phyloP scores from a whole-genome alignment of 2,888 invertebrate species.

The Chloromyia formosa region DNA sequence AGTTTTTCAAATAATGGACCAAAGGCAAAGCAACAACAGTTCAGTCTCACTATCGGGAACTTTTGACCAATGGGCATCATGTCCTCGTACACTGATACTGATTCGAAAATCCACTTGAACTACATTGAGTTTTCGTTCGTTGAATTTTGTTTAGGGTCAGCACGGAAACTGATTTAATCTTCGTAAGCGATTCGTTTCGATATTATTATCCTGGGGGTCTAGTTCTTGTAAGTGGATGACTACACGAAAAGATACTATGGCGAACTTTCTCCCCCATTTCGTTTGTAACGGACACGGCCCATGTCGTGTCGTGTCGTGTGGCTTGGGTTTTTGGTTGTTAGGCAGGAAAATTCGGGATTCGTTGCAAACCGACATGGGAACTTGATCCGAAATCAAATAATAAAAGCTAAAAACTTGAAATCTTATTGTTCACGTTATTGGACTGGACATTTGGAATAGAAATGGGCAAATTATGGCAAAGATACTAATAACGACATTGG shows the following conservation, averaged over 20 bases:
- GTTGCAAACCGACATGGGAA: neutral
- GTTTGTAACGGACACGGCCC: no score
- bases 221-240: constrained; percentile 45
- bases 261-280: neutral
- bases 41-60: neutral
- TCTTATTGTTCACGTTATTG: constrained; percentile 54
- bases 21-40: neutral
- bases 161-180: constrained; percentile 50
- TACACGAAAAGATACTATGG: constrained; percentile 21
- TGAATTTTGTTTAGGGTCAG: constrained; percentile 45
- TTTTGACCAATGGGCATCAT: constrained; percentile 26
- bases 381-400: constrained; percentile 36
- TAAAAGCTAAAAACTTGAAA: constrained; percentile 48
- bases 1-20: constrained; percentile 40
- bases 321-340: neutral
- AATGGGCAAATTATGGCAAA: constrained; percentile 56
- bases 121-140: constrained; percentile 9
- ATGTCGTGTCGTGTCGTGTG: neutral
- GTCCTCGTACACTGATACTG: constrained; percentile 16
- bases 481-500: constrained; percentile 48
- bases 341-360: constrained; percentile 1
- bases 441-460: constrained; percentile 56
- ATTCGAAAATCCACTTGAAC: no score
- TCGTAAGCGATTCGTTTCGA: constrained; percentile 46
- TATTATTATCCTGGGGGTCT: constrained; percentile 40